phyloP scores from a whole-genome alignment of 2,797 vertebrate genomes.

The Heterohyrax brucei region DNA sequence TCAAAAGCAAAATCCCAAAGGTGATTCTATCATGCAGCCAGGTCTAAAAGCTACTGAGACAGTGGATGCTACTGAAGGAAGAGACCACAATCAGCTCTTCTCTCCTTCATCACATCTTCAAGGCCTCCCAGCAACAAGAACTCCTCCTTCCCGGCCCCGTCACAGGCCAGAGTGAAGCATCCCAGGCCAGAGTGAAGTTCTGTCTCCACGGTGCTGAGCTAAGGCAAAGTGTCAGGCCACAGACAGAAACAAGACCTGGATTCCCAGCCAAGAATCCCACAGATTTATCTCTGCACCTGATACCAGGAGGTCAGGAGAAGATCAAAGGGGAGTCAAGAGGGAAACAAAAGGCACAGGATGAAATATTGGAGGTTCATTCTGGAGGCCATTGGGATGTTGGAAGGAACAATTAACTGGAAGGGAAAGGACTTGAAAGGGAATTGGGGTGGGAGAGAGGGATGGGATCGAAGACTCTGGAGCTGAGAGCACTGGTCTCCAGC shows the following conservation, averaged over 20 bases:
- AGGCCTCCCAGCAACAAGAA: background rate
- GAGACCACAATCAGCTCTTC: background rate
- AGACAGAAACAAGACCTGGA: background rate
- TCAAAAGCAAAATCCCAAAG: background rate
- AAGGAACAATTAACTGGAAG: background rate
- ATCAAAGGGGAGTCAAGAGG: conserved; percentile 28
- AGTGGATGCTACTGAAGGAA: rapidly evolving
- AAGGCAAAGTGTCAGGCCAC: background rate
- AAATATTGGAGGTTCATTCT: background rate
- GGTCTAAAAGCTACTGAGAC: background rate
- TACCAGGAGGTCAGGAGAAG: background rate
- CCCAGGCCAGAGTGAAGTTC: background rate
- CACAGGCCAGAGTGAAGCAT: background rate
- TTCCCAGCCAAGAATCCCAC: background rate
- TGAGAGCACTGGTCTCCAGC: background rate
- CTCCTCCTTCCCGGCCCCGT: background rate
- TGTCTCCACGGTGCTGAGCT: background rate
- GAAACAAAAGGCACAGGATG: conserved; percentile 4
- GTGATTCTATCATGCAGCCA: background rate
- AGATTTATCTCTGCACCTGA: conserved; percentile 25
- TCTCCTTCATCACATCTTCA: background rate
- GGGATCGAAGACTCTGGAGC: background rate
- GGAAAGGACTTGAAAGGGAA: background rate
- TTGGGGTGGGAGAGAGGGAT: background rate
- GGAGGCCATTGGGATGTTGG: background rate